A percentile compares a stretch with the other conserved stretches of the same genome.
phyloP scores from a whole-genome alignment of 1,140 invertebrate genomes.

The Trichoplusia ni region DNA sequence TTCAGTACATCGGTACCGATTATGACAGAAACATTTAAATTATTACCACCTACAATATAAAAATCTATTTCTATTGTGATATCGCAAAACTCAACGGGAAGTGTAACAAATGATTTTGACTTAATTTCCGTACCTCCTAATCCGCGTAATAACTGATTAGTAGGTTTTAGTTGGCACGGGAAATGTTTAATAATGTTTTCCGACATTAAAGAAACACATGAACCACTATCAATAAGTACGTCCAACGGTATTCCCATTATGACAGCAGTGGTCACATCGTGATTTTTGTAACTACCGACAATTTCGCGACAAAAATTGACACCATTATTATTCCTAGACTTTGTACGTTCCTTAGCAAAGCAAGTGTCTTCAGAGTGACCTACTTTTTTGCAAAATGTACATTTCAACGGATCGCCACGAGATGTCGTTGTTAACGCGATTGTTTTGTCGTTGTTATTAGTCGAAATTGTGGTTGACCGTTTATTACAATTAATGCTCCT shows the following conservation, averaged over 20 bases:
- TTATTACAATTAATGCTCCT: background rate
- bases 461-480: background rate
- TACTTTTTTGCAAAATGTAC: slow-evolving; percentile 38
- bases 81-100: slow-evolving; percentile 36
- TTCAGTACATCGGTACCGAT: slow-evolving; percentile 49
- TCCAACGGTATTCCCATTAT: slow-evolving; percentile 35
- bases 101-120: slow-evolving; percentile 31
- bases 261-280: slow-evolving; percentile 29
- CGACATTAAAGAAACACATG: slow-evolving; percentile 40
- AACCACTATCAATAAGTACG: slow-evolving; percentile 43
- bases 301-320: slow-evolving; percentile 33
- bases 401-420: too few species aligned
- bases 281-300: background rate
- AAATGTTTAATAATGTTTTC: slow-evolving; percentile 29
- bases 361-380: slow-evolving; percentile 36
- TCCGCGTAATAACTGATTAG: slow-evolving; percentile 31
- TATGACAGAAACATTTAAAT: slow-evolving; percentile 37
- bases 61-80: slow-evolving; percentile 42
- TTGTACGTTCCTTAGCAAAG: slow-evolving; percentile 35
- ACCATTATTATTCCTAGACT: slow-evolving; percentile 20
- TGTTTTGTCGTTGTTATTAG: background rate
- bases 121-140: slow-evolving; percentile 33
- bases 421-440: background rate
- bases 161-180: slow-evolving; percentile 14
- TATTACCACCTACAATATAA: slow-evolving; percentile 28